Evolutionary conservation across 2,797 vertebrate genomes (phyloP), one percentile per base, ranked within the genome.

Genomic region (Coranthus polyacanthus): DNA sequence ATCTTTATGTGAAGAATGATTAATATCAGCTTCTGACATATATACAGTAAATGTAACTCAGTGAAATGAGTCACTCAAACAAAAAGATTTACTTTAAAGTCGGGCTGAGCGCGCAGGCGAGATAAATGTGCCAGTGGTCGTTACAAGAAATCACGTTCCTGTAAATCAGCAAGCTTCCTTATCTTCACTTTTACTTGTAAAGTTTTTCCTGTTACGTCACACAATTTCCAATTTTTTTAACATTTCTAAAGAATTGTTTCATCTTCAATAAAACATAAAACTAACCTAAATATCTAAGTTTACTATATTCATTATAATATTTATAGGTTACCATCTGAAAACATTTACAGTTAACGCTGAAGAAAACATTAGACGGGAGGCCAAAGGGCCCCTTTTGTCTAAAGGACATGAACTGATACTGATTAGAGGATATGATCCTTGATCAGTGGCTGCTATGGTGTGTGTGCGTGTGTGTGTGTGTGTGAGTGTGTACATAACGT

Each of bases 351-450:
- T 69, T 43, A 61, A 46, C 3, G 5, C 6, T 24, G 6, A 46
- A 49, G 16, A 66, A 58, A 29, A 63, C n/a, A 26, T 69, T 8
- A 52, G 50, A 15, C 53, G 17, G 26, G 12, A 38, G 17, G 36
- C 37, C 41, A 36, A 7, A 37, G 43, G 43, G 57, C 66, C 53
- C 36, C 32, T 78, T 73, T 65, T 59, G 72, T 69, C 75, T 60
- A 34, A 82, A 50, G 56, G 77, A 88, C 83, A 82, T 83, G 86
- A 90, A 92, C 86, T 88, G 92, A 95, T 94, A 94, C 93, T 83
- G 55, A 84, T 90, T 89, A 92, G 89, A 91, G 93, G 94, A 95
- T 93, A 84, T 89, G 85, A 90, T 67, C 83, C 89, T 60, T 74
- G 80, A 70, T 86, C 80, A 65, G 69, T 75, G 86, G 87, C 85